Evolutionary conservation across 1,140 invertebrate species (phyloP).

Genomic region (Habropoda laboriosa): DNA sequence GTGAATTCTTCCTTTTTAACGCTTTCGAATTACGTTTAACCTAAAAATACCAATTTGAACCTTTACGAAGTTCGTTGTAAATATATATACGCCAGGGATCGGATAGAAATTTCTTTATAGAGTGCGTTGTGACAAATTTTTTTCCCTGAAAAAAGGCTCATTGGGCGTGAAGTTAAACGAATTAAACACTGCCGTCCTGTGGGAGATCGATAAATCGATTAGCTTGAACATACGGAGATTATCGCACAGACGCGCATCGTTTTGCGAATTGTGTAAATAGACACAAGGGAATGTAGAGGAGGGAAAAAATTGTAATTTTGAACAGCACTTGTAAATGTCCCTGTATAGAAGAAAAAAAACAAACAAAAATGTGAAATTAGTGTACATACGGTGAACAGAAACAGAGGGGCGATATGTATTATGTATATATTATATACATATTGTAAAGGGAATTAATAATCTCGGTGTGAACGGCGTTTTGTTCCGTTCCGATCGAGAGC

Average conservation of each 20-base stretch:
- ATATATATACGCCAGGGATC: background rate
- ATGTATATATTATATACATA: conserved; percentile 36
- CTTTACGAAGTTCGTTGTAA: background rate
- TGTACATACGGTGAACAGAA: conserved; percentile 35
- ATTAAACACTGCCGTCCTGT: conserved; percentile 64
- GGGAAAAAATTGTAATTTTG: conserved; percentile 5
- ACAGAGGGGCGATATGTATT: conserved; percentile 4
- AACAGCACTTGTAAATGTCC: conserved; percentile 31
- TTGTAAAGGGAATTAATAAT: background rate
- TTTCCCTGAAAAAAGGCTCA: background rate
- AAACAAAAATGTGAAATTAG: background rate
- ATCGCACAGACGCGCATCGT: conserved; percentile 9
- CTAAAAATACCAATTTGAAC: background rate
- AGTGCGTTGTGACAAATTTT: background rate
- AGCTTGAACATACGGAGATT: background rate
- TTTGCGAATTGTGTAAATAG: conserved; percentile 9
- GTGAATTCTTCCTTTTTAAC: conserved; percentile 6
- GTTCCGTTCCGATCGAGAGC: conserved; percentile 48
- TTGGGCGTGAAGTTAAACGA: conserved; percentile 42
- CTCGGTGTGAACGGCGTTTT: conserved; percentile 30
- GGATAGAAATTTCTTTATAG: background rate
- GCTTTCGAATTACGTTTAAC: background rate
- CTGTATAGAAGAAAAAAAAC: background rate
- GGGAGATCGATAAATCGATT: conserved; percentile 12
- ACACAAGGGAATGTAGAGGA: background rate